Evolutionary conservation across 2,797 vertebrate genomes (phyloP), one percentile per base, ranked within the genome.

Genomic region (Sebastes reedi): DNA sequence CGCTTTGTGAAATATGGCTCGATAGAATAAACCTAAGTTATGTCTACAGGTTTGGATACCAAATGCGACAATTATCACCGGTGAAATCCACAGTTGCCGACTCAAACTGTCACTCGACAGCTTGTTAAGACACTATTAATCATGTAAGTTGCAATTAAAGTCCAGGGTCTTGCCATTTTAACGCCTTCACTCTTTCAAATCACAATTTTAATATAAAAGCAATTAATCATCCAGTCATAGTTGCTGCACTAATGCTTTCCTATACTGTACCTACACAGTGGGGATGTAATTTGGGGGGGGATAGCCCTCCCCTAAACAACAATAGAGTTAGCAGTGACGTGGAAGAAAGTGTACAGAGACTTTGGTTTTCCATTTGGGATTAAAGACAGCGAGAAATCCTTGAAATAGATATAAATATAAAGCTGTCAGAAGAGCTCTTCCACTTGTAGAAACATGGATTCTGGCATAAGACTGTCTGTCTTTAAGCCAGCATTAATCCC

Each of bases 401-500:
- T n/a, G 10, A 42, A 66, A 61, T 61, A 25, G 39, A 67, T 72
- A 50, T n/a, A 8, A 54, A 58, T 60, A 67, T 66, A 42, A 67
- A 84, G 52, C 71, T 42, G 64, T 65, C 27, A 42, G 6, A 54
- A 4, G 9, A 64, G 58, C 39, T 73, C 67, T 54, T 76, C 59
- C 68, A 60, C 68, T 79, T 55, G 74, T n/a, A 62, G 65, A 68
- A 74, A 78, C 36, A 32, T 22, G 24, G 16, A 14, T 65, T 64
- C 32, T 80, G 62, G 62, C 54, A 4, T 62, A 10, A 24, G 46
- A 58, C 72, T 42, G 39, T 8, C 30, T 39, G 52, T 59, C 22
- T 75, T 27, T 10, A 72, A 83, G 52, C 72, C 65, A 70, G 18
- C 24, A 32, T 78, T 82, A 73, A 79, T 83, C 73, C 61, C 18